A percentile compares a stretch with the other conserved stretches of the same genome.
phyloP scores from a whole-genome alignment of 1,140 invertebrate species.

The Lepidotrigona ventralis region DNA sequence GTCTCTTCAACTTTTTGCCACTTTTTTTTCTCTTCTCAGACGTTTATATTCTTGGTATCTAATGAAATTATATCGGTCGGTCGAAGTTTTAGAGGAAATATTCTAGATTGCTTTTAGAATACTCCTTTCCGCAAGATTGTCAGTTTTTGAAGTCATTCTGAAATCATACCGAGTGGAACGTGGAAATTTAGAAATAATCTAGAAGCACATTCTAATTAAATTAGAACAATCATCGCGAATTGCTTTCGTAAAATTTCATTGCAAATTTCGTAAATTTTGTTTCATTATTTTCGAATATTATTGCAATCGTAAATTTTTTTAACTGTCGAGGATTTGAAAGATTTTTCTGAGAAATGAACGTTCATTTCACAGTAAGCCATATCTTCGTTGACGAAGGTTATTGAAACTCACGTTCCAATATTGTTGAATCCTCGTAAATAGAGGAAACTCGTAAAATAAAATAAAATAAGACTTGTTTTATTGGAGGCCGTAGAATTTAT shows the following conservation, averaged over 20 bases:
- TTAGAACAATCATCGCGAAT: not conserved
- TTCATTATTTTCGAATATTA: not conserved
- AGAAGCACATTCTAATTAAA: not conserved
- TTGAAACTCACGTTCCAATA: constrained; percentile 1
- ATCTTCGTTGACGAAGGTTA: not conserved
- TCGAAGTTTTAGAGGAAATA: not conserved
- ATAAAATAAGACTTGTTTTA: not conserved
- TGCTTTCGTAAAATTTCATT: not conserved
- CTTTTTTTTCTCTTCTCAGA: no score
- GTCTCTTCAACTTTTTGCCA: no score
- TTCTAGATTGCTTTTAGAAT: not conserved
- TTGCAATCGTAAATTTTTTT: not conserved
- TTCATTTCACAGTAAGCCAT: no score
- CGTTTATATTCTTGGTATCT: not conserved
- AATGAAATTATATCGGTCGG: not conserved
- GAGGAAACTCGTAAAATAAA: not conserved
- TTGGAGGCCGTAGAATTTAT: not conserved
- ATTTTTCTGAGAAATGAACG: not conserved
- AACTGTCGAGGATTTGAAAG: not conserved
- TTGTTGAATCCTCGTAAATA: not conserved
- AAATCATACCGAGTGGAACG: not conserved
- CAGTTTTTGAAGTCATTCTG: not conserved
- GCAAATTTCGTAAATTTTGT: not conserved
- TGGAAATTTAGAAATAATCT: not conserved
- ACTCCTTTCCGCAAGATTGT: not conserved